Conservation (phyloP, 2,113 vertebrate genomes). For the Phycodurus eques region DNA sequence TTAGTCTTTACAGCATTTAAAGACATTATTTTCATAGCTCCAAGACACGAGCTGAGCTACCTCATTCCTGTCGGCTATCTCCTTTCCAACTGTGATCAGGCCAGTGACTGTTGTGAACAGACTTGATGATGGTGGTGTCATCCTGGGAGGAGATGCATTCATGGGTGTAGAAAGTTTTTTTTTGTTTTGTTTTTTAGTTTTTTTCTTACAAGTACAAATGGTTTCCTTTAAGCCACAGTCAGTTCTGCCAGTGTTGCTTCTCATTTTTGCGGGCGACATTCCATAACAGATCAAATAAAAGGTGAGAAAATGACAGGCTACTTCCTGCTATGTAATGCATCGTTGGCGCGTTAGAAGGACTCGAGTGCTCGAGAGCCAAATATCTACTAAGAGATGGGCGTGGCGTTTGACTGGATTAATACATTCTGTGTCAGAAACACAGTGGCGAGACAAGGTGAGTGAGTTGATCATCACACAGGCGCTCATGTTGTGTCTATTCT, state of each 20-base stretch:
- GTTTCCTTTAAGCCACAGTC: not conserved
- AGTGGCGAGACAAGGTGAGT: constrained; percentile 37
- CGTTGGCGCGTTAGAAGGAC: not conserved
- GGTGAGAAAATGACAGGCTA: constrained; percentile 7
- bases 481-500: constrained; percentile 41
- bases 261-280: not conserved
- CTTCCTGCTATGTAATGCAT: not conserved
- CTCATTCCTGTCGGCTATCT: too few species aligned
- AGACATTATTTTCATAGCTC: too few species aligned
- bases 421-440: constrained; percentile 24
- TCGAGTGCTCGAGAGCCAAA: not conserved
- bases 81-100: too few species aligned
- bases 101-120: too few species aligned
- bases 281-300: constrained; percentile 7
- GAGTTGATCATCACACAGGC: constrained; percentile 43
- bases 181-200: not conserved
- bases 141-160: too few species aligned
- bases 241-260: not conserved
- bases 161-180: too few species aligned
- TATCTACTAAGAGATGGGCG: not conserved
- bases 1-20: not conserved
- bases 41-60: too few species aligned
- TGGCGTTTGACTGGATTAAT: constrained; percentile 1
- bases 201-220: not conserved
- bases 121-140: too few species aligned